Percentiles rank a stretch among this genome's conserved stretches.
phyloP scores from a whole-genome alignment of 1,140 invertebrate species.

The Drosophila rufa region DNA sequence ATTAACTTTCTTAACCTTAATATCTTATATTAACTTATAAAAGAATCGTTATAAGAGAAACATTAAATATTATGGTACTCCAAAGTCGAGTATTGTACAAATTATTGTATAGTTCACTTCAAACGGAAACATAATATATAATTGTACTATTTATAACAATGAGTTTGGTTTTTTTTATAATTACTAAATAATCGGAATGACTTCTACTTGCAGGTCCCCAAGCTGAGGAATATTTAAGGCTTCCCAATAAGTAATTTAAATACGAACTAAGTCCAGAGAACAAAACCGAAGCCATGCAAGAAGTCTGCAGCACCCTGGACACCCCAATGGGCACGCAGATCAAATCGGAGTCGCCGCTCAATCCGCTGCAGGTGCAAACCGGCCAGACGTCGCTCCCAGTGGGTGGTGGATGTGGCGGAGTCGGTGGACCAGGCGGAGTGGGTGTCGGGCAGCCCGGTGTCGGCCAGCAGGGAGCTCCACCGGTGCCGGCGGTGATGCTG shows the following conservation, averaged over 20 bases:
- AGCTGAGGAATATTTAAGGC: background rate
- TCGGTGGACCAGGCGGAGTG: constrained; percentile 45
- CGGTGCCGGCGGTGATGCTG: constrained; percentile 71
- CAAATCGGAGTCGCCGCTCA: constrained; percentile 82
- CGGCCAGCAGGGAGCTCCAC: constrained; percentile 64
- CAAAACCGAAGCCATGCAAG: constrained; percentile 78
- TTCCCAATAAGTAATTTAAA: background rate
- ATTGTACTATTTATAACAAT: background rate
- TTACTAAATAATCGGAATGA: background rate
- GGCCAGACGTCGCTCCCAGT: constrained; percentile 42
- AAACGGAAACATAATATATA: background rate
- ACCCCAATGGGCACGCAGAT: constrained; percentile 83
- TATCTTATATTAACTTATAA: too few species aligned
- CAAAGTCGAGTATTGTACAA: too few species aligned
- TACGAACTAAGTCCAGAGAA: constrained; percentile 8
- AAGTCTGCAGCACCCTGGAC: constrained; percentile 83
- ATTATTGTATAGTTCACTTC: too few species aligned
- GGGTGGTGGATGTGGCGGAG: constrained; percentile 44
- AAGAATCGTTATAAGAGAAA: too few species aligned
- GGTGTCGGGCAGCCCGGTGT: constrained; percentile 26
- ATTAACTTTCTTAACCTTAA: too few species aligned
- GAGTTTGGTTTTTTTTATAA: background rate
- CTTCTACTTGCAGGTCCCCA: constrained; percentile 39
- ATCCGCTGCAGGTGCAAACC: constrained; percentile 78
- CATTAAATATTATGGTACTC: too few species aligned